Evolutionary conservation across 2,888 invertebrate genomes (phyloP).

Genomic region (Calliopum simillimum): DNA sequence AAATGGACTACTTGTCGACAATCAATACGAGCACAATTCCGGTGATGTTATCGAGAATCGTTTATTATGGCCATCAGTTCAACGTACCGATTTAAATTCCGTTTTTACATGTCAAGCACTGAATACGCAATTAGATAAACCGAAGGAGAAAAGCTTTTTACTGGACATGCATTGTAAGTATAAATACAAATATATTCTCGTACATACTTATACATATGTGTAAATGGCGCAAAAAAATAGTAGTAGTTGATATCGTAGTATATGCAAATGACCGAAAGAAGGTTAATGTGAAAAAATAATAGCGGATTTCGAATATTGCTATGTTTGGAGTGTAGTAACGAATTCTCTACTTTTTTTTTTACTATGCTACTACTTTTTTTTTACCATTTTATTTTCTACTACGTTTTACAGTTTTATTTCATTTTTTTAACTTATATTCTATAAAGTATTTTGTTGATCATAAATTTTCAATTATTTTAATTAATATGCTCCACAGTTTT

Average conservation of each 20-base stretch:
- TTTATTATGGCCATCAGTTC: slow-evolving; percentile 79
- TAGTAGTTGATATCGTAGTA: too few species aligned
- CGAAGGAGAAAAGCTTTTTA: slow-evolving; percentile 80
- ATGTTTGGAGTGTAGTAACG: too few species aligned
- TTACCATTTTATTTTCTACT: slow-evolving; percentile 14
- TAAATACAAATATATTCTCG: too few species aligned
- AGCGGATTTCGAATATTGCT: too few species aligned
- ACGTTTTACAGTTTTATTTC: too few species aligned
- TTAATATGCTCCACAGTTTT: background rate
- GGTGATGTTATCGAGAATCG: slow-evolving; percentile 90
- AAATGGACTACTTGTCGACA: slow-evolving; percentile 83
- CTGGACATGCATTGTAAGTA: slow-evolving; percentile 85
- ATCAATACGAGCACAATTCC: slow-evolving; percentile 85
- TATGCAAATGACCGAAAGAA: too few species aligned
- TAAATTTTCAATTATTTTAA: background rate
- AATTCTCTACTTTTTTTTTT: too few species aligned
- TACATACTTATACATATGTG: too few species aligned
- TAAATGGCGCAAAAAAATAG: too few species aligned
- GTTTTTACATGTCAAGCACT: slow-evolving; percentile 89
- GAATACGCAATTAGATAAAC: slow-evolving; percentile 85
- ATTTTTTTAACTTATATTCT: too few species aligned
- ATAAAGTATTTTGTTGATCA: too few species aligned
- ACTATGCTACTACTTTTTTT: slow-evolving; percentile 3
- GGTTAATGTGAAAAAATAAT: too few species aligned
- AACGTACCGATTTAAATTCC: slow-evolving; percentile 84